These are phyloP conservation scores for Anolis apletophallus DNA, from an alignment of 2,797 vertebrate species.

Conservation along the genomic window DNA sequence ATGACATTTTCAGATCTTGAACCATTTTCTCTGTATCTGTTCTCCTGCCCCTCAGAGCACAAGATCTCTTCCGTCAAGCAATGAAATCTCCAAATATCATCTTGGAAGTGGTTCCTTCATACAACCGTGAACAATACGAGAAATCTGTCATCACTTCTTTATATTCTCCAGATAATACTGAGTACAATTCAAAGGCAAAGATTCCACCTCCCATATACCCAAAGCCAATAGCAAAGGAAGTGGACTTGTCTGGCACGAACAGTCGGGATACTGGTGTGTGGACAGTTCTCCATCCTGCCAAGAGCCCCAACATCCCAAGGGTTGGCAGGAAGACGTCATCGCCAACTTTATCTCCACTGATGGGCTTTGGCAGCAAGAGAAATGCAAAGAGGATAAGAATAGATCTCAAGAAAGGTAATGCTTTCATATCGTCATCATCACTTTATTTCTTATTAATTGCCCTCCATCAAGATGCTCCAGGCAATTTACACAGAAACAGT, in stretches of 20 bases:
- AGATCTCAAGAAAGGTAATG: conserved; percentile 94
- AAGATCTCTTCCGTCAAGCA: conserved; percentile 93
- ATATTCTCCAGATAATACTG: conserved; percentile 74
- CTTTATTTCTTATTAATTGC: no score
- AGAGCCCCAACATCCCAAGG: conserved; percentile 73
- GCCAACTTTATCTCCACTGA: conserved; percentile 83
- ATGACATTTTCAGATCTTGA: not conserved
- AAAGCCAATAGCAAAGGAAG: conserved; percentile 76
- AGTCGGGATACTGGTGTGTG: conserved; percentile 63
- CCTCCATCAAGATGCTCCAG: no score
- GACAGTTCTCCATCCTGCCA: conserved; percentile 60
- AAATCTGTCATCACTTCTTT: conserved; percentile 88
- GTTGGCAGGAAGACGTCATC: conserved; percentile 81
- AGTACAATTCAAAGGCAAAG: conserved; percentile 78
- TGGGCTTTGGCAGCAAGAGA: conserved; percentile 86
- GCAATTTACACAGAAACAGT: no score
- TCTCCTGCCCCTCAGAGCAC: conserved; percentile 73
- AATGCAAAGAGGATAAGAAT: conserved; percentile 89
- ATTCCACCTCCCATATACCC: conserved; percentile 81
- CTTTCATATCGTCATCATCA: no score
- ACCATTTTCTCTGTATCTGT: conserved; percentile 17
- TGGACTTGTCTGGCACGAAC: conserved; percentile 57
- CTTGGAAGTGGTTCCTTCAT: conserved; percentile 86
- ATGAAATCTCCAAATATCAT: conserved; percentile 87
- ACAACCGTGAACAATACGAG: conserved; percentile 89